A percentile compares a stretch with the other conserved stretches of the same genome.
Conservation (phyloP, 2,113 vertebrate genomes). For the Corvus hawaiiensis region DNA sequence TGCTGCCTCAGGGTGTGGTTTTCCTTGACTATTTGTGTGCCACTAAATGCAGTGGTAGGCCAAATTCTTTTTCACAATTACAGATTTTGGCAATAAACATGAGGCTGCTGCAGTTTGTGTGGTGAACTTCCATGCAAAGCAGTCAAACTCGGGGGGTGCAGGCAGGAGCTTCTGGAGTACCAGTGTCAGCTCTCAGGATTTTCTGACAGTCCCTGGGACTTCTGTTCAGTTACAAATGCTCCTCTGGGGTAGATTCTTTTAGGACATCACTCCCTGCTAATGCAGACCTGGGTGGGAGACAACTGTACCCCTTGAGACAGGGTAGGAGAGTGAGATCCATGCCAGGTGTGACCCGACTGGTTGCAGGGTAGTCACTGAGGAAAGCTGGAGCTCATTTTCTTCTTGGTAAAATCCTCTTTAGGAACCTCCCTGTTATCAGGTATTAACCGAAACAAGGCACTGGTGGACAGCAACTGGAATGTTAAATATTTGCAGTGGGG, state of each 20-base stretch:
- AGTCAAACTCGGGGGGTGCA: neutral
- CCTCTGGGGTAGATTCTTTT: neutral
- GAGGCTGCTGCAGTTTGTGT: neutral
- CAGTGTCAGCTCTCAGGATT: neutral
- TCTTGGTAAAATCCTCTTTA: neutral
- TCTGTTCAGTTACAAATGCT: neutral
- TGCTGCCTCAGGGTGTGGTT: neutral
- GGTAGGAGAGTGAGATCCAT: neutral
- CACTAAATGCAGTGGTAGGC: neutral
- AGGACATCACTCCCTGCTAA: neutral
- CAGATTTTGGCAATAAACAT: neutral
- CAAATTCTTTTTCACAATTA: rapidly evolving
- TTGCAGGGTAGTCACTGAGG: neutral
- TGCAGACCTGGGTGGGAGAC: neutral
- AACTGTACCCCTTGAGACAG: too few species aligned
- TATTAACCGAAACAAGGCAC: neutral
- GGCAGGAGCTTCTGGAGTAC: neutral
- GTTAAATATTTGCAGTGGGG: neutral
- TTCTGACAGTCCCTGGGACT: neutral
- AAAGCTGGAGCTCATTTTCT: neutral
- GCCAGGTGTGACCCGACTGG: neutral
- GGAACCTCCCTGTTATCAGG: rapidly evolving
- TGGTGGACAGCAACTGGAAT: neutral
- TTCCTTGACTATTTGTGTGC: neutral
- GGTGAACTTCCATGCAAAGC: rapidly evolving